Percentiles rank a stretch among this genome's conserved stretches.
These are phyloP conservation scores for Sweltsa coloradensis DNA, from an alignment of 1,140 invertebrate genomes.

Conservation along the genomic window DNA sequence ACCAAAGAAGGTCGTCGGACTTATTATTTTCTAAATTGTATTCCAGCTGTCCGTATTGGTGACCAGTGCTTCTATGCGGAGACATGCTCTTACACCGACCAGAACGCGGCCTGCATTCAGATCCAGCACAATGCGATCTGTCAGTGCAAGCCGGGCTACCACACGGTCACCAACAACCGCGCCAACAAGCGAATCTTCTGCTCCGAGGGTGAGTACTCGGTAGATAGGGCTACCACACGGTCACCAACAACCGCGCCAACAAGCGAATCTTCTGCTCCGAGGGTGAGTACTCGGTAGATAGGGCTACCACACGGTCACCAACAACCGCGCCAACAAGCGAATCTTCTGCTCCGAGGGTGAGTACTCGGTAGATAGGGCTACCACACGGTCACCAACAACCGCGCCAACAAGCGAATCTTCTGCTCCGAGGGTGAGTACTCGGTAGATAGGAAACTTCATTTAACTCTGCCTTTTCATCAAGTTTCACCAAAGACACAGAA, in stretches of 20 bases:
- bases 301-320: conserved; percentile 62
- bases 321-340: conserved; percentile 55
- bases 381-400: conserved; percentile 58
- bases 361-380: too few species aligned
- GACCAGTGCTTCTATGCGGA: conserved; percentile 74
- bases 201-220: conserved; percentile 54
- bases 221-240: conserved; percentile 66
- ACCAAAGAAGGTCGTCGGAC: too few species aligned
- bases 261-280: conserved; percentile 67
- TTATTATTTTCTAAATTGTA: too few species aligned
- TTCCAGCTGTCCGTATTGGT: conserved; percentile 62
- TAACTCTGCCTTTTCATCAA: too few species aligned
- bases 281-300: too few species aligned
- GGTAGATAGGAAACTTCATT: too few species aligned
- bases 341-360: conserved; percentile 76
- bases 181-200: conserved; percentile 63
- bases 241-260: conserved; percentile 54
- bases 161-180: conserved; percentile 56
- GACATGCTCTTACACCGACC: conserved; percentile 60
- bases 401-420: conserved; percentile 57
- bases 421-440: conserved; percentile 81
- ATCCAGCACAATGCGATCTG: conserved; percentile 74
- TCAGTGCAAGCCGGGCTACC: conserved; percentile 64
- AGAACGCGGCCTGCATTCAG: conserved; percentile 65
- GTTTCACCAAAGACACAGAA: too few species aligned